Base-by-base conservation (phyloP, 2,797 vertebrate genomes). In the Apogon talboti region DNA sequence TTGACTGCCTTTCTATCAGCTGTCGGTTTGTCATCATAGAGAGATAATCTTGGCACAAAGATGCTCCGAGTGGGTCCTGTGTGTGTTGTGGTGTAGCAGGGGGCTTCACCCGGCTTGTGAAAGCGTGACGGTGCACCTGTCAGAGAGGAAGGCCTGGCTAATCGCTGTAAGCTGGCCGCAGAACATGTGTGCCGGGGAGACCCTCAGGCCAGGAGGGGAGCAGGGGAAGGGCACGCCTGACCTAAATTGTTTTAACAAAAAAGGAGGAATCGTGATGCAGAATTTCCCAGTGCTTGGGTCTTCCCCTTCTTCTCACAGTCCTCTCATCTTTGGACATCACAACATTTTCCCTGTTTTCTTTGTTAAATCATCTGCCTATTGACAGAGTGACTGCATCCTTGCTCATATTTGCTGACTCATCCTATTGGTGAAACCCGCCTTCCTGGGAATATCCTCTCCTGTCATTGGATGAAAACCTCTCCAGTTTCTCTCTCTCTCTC, bases 61-160 rank as follows among this genome's bases (percentile, higher is more conserved):
- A 74, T 71, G 55, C 45, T 30, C 55, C 12, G 19, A 68, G 55
- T 59, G 57, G 54, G 52, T 68, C 28, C 37, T 63, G 57, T 67
- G 21, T 74, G 40, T 71, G 57, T 59, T 52, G 52, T 43, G 54
- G 59, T 7, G 38, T 37, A 54, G 41, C 24, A 0, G 42, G 15
- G 33, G 61, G 40, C 18, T 47, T 42, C 55, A 24, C 9, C 60
- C 49, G 21, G 68, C 35, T 15, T 71, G 61, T 37, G 51, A 59
- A 57, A 84, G 81, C 67, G 55, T 90, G 84, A 88, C 66, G 54
- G 53, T 81, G 83, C 88, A 92, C 90, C 88, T 91, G 89, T 90
- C 74, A 69, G 48, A 79, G 66, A 81, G 74, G 84, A 86, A 86
- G 87, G 79, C 68, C 78, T 62, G 63, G 63, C 61, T 90, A 89